These are phyloP conservation scores for Botrylloides violaceus DNA, from an alignment of 23 tunicate species.

Conservation along the genomic window DNA sequence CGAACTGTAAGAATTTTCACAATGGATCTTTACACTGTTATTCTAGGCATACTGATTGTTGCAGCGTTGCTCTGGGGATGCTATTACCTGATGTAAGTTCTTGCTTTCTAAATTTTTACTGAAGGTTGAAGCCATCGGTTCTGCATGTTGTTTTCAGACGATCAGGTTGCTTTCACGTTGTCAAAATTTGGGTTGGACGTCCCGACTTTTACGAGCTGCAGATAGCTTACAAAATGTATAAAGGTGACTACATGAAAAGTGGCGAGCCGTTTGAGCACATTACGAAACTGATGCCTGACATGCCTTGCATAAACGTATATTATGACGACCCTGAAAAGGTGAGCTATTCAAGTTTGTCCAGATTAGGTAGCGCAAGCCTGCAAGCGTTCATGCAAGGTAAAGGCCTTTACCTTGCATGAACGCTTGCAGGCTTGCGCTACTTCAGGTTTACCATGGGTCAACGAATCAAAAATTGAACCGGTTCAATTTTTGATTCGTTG, in stretches of 20 bases:
- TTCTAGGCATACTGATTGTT: background rate
- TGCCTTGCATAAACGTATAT: background rate
- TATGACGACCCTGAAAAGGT: background rate
- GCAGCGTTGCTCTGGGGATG: background rate
- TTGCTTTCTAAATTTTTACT: background rate
- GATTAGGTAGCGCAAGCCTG: too few species aligned
- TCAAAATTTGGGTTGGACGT: background rate
- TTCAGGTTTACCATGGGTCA: too few species aligned
- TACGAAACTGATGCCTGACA: background rate
- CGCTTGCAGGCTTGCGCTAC: too few species aligned
- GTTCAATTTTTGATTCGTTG: too few species aligned
- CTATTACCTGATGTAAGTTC: background rate
- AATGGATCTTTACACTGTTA: too few species aligned
- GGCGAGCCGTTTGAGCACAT: background rate
- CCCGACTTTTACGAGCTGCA: background rate
- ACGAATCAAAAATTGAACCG: too few species aligned
- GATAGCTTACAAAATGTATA: background rate
- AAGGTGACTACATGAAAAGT: background rate
- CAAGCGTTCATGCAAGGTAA: too few species aligned
- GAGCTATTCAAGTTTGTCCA: too few species aligned
- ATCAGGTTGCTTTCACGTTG: background rate
- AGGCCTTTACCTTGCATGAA: too few species aligned
- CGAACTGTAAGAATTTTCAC: too few species aligned
- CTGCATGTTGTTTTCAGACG: background rate
- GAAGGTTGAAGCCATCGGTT: too few species aligned